Percentiles rank a stretch among this genome's conserved stretches.
Conservation (phyloP, 2,113 vertebrate species). For the Boulengeromyrus knoepffleri region DNA sequence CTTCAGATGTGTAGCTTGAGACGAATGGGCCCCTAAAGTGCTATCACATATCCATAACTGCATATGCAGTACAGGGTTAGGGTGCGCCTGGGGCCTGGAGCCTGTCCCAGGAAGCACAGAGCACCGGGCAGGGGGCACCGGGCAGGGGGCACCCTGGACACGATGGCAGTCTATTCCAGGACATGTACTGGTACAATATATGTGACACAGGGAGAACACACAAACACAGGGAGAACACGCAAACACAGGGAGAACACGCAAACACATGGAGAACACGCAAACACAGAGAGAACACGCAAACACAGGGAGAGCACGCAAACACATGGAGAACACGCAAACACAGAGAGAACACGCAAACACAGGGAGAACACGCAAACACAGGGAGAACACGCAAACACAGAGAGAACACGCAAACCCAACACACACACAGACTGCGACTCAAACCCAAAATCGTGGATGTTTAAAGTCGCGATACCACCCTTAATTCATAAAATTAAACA, state of each 20-base stretch:
- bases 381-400: background rate
- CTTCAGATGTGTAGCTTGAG: slow-evolving; percentile 3
- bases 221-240: background rate
- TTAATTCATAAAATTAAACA: background rate
- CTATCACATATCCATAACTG: background rate
- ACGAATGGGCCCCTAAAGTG: slow-evolving; percentile 8
- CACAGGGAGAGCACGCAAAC: no score
- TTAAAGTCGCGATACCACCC: background rate
- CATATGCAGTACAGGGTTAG: background rate
- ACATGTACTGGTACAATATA: background rate
- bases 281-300: background rate
- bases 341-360: background rate
- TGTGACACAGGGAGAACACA: no score
- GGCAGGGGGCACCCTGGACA: background rate
- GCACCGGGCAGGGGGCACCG: background rate
- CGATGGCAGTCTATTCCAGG: background rate
- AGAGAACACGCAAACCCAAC: background rate
- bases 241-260: no score
- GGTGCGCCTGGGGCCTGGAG: background rate
- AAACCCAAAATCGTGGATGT: background rate
- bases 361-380: background rate
- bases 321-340: background rate
- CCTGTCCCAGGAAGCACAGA: background rate
- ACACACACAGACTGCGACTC: background rate
- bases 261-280: no score